These are phyloP conservation scores for Dicaeum eximium DNA, from an alignment of 2,113 vertebrate genomes.

Conservation along the genomic window DNA sequence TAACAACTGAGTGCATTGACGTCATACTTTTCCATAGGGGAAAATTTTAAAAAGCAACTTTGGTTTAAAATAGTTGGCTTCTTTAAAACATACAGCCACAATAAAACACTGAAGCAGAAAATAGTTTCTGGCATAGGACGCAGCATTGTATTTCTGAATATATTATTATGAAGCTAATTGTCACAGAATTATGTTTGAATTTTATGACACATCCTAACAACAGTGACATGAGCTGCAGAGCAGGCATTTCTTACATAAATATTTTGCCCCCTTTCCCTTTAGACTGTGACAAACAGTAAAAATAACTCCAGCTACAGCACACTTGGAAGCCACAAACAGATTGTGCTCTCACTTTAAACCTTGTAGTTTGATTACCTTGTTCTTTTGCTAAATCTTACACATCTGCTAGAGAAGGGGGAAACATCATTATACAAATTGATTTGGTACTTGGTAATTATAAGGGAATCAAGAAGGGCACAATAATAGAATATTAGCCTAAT, in stretches of 20 bases:
- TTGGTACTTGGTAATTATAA: background rate
- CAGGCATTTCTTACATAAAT: background rate
- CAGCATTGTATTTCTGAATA: background rate
- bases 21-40: background rate
- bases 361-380: background rate
- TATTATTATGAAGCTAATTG: conserved; percentile 33
- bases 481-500: background rate
- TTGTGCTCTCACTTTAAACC: background rate
- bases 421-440: background rate
- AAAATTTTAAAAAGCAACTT: background rate
- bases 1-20: background rate
- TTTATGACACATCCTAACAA: background rate
- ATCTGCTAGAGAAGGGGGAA: background rate
- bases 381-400: background rate
- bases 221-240: background rate
- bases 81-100: background rate
- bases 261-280: background rate
- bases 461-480: background rate
- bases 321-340: background rate
- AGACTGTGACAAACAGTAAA: background rate
- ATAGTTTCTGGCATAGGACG: background rate
- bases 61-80: background rate
- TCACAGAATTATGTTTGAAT: background rate
- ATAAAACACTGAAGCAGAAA: conserved; percentile 36
- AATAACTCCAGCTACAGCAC: background rate